Base-by-base conservation (phyloP, 2,113 vertebrate species). In the Plotosus lineatus region DNA sequence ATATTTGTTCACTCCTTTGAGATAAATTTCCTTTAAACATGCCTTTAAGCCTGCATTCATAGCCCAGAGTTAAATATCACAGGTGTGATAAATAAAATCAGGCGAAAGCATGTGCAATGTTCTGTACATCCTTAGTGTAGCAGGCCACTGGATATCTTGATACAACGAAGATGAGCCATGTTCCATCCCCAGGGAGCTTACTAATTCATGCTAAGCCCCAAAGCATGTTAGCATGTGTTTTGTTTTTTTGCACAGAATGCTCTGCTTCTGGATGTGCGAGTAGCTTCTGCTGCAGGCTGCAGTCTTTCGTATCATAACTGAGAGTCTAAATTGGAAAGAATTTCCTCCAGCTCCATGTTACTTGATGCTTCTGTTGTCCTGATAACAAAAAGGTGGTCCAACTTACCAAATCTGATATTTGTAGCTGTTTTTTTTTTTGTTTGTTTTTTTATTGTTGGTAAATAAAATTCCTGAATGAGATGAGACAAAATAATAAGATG, bases 311-410 rank as follows among this genome's bases (percentile, higher is more conserved):
- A 72, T 50, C 80, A 75, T 85, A 81, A 77, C 46, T 80, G 23
- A 75, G 15, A 48, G 80, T 40, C 66, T 21, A 66, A n/a, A 63
- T 77, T 69, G 33, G 60, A 50, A 17, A 85, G 58, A 50, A 82
- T 31, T 21, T 71, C 80, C 1, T 82, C 84, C 77, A 85, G 46
- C 19, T 85, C 84, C 84, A 85, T 85, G 36, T 80, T 73, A 63
- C 15, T 46, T 31, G 61, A 12, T 14, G 71, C 21, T 33, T 76
- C 63, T 77, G 12, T 3, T 56, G 31, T 74, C 63, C 81, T 85
- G 77, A 80, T 60, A 66, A 80, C 74, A 73, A 65, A 83, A 77
- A 33, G 72, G 42, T 38, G 72, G 42, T 56, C 21, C 14, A 65
- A 75, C 69, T 66, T 75, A 74, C 44, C 76, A 83, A 55, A 68